Evolutionary conservation across 1,140 invertebrate species (phyloP).

Genomic region (Centruroides sculpturatus): DNA sequence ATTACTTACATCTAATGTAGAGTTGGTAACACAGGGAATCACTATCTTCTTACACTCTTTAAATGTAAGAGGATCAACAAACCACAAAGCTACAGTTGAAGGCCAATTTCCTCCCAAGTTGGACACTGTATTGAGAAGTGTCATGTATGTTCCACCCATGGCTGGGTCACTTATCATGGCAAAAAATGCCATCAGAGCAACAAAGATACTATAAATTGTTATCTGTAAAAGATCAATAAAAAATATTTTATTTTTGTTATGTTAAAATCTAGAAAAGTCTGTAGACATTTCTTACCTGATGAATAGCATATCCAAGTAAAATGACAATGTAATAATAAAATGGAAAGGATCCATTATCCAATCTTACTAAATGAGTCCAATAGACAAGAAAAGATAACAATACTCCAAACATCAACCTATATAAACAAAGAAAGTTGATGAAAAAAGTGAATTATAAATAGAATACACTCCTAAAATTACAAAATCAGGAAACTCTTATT

Average conservation of each 20-base stretch:
- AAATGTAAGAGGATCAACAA: conserved; percentile 76
- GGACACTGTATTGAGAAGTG: conserved; percentile 85
- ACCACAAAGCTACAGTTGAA: conserved; percentile 74
- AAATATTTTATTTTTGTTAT: not conserved
- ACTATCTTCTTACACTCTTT: conserved; percentile 42
- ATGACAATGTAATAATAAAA: conserved; percentile 65
- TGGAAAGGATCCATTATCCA: conserved; percentile 48
- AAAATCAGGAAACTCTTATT: too few relatives aligned
- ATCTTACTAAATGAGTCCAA: conserved; percentile 55
- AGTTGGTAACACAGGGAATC: too few relatives aligned
- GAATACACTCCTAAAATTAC: too few relatives aligned
- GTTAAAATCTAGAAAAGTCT: not conserved
- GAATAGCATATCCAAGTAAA: conserved; percentile 62
- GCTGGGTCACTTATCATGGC: conserved; percentile 72
- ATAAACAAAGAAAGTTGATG: conserved; percentile 5
- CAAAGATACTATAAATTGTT: conserved; percentile 59
- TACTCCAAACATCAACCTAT: conserved; percentile 64
- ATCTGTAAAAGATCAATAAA: conserved; percentile 32
- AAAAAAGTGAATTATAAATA: not conserved
- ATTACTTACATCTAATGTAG: too few relatives aligned
- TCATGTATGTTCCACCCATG: conserved; percentile 99
- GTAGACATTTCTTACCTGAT: conserved; percentile 51
- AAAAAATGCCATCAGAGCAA: conserved; percentile 69
- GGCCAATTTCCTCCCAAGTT: conserved; percentile 98
- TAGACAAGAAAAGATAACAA: conserved; percentile 69